Evolutionary conservation across 2,113 vertebrate genomes (phyloP).

Genomic region (Boulengeromyrus knoepffleri): DNA sequence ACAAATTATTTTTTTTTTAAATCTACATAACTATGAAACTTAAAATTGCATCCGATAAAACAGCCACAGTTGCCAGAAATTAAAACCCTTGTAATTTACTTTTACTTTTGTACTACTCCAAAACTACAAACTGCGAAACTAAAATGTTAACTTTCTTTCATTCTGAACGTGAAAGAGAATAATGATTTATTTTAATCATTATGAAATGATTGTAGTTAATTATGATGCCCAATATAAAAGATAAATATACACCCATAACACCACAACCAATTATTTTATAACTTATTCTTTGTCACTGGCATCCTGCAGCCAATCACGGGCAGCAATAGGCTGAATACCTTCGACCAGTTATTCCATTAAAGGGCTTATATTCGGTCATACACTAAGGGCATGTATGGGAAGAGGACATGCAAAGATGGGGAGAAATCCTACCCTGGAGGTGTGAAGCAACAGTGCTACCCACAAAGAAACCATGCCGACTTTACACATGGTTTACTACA

Average conservation of each 20-base stretch:
- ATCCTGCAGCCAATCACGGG: neutral
- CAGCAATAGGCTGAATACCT: neutral
- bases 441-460: neutral
- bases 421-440: neutral
- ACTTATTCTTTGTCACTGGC: neutral
- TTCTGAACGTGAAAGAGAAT: no score
- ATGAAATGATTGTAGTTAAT: neutral
- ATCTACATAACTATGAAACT: neutral
- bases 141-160: no score
- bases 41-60: neutral
- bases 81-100: neutral
- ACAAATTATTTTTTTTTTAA: neutral
- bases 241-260: neutral
- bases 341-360: no score
- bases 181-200: neutral
- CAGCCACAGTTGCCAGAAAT: neutral
- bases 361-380: neutral
- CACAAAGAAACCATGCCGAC: neutral
- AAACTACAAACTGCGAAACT: no score
- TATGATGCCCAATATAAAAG: neutral
- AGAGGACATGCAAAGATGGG: neutral
- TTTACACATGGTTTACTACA: neutral
- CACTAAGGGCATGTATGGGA: neutral
- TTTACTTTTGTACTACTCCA: no score
- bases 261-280: neutral